Evolutionary conservation across 2,888 invertebrate genomes (phyloP), one percentile per base, ranked within the genome.

Genomic region (Drosophila histrio): DNA sequence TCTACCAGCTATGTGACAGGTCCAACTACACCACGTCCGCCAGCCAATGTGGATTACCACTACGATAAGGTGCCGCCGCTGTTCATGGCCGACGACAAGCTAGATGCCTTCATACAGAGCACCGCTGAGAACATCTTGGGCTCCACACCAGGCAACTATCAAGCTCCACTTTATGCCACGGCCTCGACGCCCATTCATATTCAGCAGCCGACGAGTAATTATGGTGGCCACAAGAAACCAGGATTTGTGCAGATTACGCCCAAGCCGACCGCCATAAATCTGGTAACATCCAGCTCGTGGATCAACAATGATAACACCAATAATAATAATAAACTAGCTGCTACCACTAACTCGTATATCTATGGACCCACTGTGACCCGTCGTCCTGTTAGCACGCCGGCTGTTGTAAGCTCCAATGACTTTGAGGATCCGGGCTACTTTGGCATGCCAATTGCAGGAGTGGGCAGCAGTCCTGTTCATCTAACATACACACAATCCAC

Each of bases 11-110:
- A 92, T 54, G 90, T 93, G 6, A 90, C 92, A 1, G 91, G 93
- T 22, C 93, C 93, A 1, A 92, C 93, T 7, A 92, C 93, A 77
- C 92, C 93, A 75, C 92, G 93, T 81, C 92, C 93, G 76, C 93
- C 94, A 0, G 83, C 89, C 39, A 79, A 89, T 1, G 82, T 88
- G 3, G 79, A 73, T 2, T 87, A 90, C 2, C 87, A 89, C 46
- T 87, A 87, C 32, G 80, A 86, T 15, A 87, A 86, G 41, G 82
- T 89, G 17, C 85, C 84, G 0, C 80, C 87, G 1, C 79, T 89
- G 0, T 78, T 87, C 26, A 79, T 89, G 62, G 88, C 91, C 19
- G 87, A 90, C 22, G 89, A 91, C 58, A 91, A 91, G 63, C 72
- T 91, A 22, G 91, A 91, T 26, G 79, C 89, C 0, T 90, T 91